Evolutionary conservation across 2,888 invertebrate species (phyloP), one percentile per base, ranked within the genome.

Genomic region (Ceramica pisi): DNA sequence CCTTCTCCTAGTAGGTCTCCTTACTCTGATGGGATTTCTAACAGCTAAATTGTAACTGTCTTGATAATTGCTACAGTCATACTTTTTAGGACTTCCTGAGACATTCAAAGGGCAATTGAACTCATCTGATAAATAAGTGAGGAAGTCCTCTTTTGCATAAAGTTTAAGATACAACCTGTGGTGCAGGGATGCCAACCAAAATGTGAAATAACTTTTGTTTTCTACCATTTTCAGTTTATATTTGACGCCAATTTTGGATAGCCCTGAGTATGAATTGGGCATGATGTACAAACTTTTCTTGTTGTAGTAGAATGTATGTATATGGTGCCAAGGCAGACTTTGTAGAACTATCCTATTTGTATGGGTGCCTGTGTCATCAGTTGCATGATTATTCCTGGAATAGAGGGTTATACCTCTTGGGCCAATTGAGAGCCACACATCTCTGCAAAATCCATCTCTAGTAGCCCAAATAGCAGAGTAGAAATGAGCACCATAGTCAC

Each of bases 401-500:
- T 97, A 97, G 6, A 97, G 90, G 77, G 97, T 97, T 51, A 97
- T 95, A n/a, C 97, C 97, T 88, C 96, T 95, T 48, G 97, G 96
- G 57, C 97, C 97, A 71, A 97, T 97, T 63, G 97, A 97, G 5
- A 97, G 90, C 97, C 97, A 97, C 5, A 97, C 95, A 90, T 97
- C 97, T 89, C 97, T 89, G 87, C 96, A 92, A 88, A 96, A 96
- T 23, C 96, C 96, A 90, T 97, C 97, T 88, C 97, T 96, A 21
- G 97, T 96, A 38, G 97, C 96, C 97, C 97, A 97, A 82, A 97
- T 95, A 1, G 97, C 97, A 51, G 97, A 97, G 87, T 97, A 98
- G 88, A 98, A 97, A 93, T 98, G 98, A 3, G 97, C 97, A 0
- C 98, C 98, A 89, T 98, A 98, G 90, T 98, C 97, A 16, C 97